Base-by-base conservation (phyloP, 92 coral and sea anemone genomes). In the Epizoanthus illoricatus region DNA sequence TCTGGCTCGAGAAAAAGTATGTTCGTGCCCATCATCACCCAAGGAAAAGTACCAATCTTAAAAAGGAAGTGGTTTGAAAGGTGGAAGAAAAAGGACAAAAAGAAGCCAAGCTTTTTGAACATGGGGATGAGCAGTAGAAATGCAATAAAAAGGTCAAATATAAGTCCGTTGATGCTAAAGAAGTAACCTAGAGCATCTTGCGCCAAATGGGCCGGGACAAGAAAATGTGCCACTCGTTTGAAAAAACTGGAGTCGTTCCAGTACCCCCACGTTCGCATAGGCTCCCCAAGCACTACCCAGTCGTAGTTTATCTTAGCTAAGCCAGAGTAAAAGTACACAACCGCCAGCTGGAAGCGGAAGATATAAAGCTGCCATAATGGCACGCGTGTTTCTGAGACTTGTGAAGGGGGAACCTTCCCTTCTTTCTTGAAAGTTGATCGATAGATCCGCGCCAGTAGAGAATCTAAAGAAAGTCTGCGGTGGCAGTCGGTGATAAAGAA, bases 231-330 rank as follows among this genome's bases (percentile, higher is more conserved):
- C 24, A 66, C 42, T 19, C 80, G 76, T 47, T 78, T 84, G 64
- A 88, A 84, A 18, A 59, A 24, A 12, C 74, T 74, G 39, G 80
- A 84, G 23, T 87, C 54, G 19, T 73, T 42, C 49, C 23, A 60
- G 73, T 62, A 74, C 11, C 91, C 84, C 91, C 91, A 88, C 20
- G 84, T 80, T 10, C 86, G 81, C 91, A 88, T 88, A 1, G 91
- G 91, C 80, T 88, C 86, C 36, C 84, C 87, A 47, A 84, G 62
- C 4, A 84, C 8, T 21, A 71, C 23, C 91, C 91, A 88, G 73
- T 88, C 91, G 66, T 88, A 84, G 87, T 88, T 88, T 7, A 88
- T 59, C 88, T 88, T 88, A 15, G 91, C 91, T 41, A 88, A 65
- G 18, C 91, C 91, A 33, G 91, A 12, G 85, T 84, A 88, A 65